Evolutionary conservation across 2,113 vertebrate species (phyloP).

Genomic region (Varanus komodoensis): DNA sequence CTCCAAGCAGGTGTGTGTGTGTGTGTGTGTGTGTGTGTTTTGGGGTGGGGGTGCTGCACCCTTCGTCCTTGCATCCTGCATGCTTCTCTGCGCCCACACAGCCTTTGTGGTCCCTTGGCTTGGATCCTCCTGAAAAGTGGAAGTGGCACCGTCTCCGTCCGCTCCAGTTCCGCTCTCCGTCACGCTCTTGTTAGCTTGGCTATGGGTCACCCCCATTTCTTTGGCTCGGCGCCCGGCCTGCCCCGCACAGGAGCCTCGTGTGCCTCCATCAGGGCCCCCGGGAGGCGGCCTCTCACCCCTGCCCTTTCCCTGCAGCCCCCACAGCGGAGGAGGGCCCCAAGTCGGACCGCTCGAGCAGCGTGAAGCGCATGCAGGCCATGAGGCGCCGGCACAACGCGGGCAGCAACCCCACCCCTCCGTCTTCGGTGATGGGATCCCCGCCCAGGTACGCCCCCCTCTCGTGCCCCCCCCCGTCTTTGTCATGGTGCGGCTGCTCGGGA

Average conservation of each 20-base stretch:
- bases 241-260: background rate
- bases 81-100: too few relatives aligned
- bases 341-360: slow-evolving; percentile 82
- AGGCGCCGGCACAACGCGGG: slow-evolving; percentile 90
- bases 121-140: background rate
- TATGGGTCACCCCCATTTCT: too few relatives aligned
- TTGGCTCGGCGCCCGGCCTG: background rate
- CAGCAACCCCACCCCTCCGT: slow-evolving; percentile 90
- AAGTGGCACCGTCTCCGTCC: background rate
- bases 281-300: background rate
- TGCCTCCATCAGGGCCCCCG: too few relatives aligned
- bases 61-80: background rate
- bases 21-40: background rate
- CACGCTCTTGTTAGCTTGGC: too few relatives aligned
- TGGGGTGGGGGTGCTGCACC: too few relatives aligned
- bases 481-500: background rate
- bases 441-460: slow-evolving; percentile 78
- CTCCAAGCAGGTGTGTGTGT: too few relatives aligned
- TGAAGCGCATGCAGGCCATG: slow-evolving; percentile 89
- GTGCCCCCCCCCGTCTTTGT: too few relatives aligned
- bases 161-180: background rate
- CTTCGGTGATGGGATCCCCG: slow-evolving; percentile 91
- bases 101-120: background rate
- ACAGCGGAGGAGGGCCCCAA: slow-evolving; percentile 79
- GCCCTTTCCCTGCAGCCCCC: slow-evolving; percentile 61